phyloP scores from a whole-genome alignment of 1,140 invertebrate species.

The Scaptomyza montana region DNA sequence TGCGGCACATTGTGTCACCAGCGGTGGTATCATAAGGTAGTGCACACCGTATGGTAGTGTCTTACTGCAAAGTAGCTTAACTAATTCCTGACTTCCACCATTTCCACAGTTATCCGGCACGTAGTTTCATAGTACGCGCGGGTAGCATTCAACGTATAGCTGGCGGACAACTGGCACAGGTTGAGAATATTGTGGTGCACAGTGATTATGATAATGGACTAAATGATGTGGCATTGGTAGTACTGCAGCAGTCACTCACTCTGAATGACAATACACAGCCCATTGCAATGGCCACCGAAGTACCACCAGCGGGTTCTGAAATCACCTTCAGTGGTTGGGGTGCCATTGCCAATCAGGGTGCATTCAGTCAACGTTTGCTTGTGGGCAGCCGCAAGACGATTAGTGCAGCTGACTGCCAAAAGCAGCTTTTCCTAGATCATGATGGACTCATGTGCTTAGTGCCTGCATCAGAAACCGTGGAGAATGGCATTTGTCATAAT shows the following conservation, averaged over 20 bases:
- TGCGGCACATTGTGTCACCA: constrained; percentile 70
- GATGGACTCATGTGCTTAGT: constrained; percentile 65
- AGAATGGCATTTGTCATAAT: constrained; percentile 58
- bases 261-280: constrained; percentile 60
- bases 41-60: constrained; percentile 3
- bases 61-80: neutral
- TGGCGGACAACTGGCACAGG: constrained; percentile 57
- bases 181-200: constrained; percentile 61
- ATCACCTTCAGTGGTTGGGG: constrained; percentile 71
- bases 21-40: constrained; percentile 61
- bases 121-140: constrained; percentile 49
- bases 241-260: constrained; percentile 50
- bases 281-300: constrained; percentile 51
- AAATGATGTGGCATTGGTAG: constrained; percentile 69
- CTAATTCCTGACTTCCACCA: neutral
- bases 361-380: constrained; percentile 52
- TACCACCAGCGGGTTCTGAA: constrained; percentile 46
- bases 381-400: constrained; percentile 50
- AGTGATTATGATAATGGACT: constrained; percentile 43
- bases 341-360: constrained; percentile 16
- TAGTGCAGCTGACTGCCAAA: constrained; percentile 44
- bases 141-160: constrained; percentile 72
- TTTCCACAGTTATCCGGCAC: constrained; percentile 57
- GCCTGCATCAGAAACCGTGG: neutral
- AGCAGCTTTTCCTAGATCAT: constrained; percentile 36